Base-by-base conservation (phyloP, 2,797 vertebrate species). In the Chrosomus eos region DNA sequence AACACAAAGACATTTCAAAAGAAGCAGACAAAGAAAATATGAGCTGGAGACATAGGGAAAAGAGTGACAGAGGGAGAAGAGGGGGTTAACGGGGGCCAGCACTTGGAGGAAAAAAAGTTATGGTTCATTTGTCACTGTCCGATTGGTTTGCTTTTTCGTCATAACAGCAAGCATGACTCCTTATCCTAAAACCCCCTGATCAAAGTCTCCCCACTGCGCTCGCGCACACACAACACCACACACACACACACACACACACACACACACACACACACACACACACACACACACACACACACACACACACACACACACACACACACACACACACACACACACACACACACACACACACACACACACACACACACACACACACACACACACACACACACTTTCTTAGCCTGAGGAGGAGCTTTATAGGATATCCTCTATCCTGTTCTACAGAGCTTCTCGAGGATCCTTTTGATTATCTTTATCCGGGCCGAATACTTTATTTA, bases 121-220 rank as follows among this genome's bases (percentile, higher is more conserved):
- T 91, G 92, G 92, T 94, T 94, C 93, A 94, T 96, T 94, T 94
- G 93, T 95, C 94, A 95, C 93, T 95, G 95, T 95, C 94, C 93
- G 90, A 93, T 94, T 93, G 92, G 92, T 93, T 94, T 92, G 92
- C 90, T 93, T 94, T 93, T 93, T 93, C 92, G 93, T 93, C 92
- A 90, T 95, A 95, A 94, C 93, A 91, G 92, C 91, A 91, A 94
- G 93, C 90, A 94, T 89, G 75, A 89, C 90, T 91, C 91, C 87
- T 90, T 90, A 86, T 87, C 90, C 77, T 45, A 43, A 60, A 60
- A 43, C 33, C 85, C 70, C 67, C 81, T 51, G 43, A 45, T 72
- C 28, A 82, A 60, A 51, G 81, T 60, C 10, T 38, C 11, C 26
- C 64, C 48, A 38, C 43, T 81, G 48, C 6, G n/a, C 5, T 14